Base-by-base conservation (phyloP, 2,113 vertebrate genomes). In the Pipra filicauda region DNA sequence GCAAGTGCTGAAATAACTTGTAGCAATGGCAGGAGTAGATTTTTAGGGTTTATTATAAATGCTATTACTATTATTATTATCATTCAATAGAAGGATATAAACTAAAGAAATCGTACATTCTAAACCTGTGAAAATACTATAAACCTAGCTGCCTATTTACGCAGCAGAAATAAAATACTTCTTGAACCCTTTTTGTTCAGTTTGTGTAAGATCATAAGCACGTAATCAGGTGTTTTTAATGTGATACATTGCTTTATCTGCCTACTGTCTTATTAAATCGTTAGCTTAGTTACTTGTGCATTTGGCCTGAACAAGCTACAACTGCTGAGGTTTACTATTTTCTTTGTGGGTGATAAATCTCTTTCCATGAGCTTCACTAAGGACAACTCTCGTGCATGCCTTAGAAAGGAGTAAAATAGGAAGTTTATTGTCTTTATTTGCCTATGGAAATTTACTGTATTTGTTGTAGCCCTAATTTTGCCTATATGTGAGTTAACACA, bases 241-340 rank as follows among this genome's bases (percentile, higher is more conserved):
- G 79, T 69, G 64, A 91, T 91, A 69, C 39, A 67, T 78, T 94
- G 80, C 94, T 97, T 97, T 95, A 91, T 97, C 96, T 97, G 67
- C 37, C 49, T 92, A 80, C 65, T 87, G 33, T 92, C 39, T 95
- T 91, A 93, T 62, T 96, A 89, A 87, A 86, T 81, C 90, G n/a
- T 88, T 66, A 91, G 43, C 58, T 83, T 43, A 35, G 57, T 86
- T 95, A 94, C 71, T 85, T 92, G 69, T 94, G 64, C 46, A 62
- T 79, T 95, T 97, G 78, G 55, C 57, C 89, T 94, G 67, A 91
- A 89, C 62, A 95, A 97, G 83, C 80, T 31, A 93, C 78, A 95
- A 67, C 11, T 39, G n/a, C 37, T 57, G 62, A 95, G 58, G 70
- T 22, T 90, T 69, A 51, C 30, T 79, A 41, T 93, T 96, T 96